phyloP scores from a whole-genome alignment of 2,888 invertebrate genomes.

The Lasioglossum malachurum region DNA sequence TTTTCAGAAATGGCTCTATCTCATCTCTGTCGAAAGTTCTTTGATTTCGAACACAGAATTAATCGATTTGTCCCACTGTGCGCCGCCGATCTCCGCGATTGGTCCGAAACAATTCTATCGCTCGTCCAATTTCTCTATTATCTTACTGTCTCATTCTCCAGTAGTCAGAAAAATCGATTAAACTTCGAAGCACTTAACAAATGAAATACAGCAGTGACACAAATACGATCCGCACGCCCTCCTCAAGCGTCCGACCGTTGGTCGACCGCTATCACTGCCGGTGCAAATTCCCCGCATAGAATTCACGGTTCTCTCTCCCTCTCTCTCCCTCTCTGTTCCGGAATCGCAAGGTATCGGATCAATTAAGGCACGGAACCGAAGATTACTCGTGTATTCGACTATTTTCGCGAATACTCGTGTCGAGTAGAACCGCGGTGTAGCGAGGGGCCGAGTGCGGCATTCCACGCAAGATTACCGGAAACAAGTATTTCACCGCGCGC shows the following conservation, averaged over 20 bases:
- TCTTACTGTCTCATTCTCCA: background rate
- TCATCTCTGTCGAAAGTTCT: no score
- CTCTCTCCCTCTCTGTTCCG: background rate
- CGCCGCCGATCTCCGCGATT: background rate
- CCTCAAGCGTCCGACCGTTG: background rate
- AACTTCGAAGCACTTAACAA: background rate
- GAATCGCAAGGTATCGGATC: slow-evolving; percentile 1
- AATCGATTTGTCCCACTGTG: no score
- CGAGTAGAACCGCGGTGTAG: slow-evolving; percentile 3
- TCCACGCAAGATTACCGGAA: slow-evolving; percentile 10
- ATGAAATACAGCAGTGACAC: background rate
- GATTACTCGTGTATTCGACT: background rate
- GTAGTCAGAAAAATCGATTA: no score
- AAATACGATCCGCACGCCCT: background rate
- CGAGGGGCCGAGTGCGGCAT: background rate
- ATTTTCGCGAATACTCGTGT: background rate
- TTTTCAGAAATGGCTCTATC: background rate
- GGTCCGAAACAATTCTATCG: background rate
- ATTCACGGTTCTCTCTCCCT: background rate
- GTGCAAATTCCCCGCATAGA: background rate
- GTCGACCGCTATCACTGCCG: background rate
- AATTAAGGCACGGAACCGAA: background rate
- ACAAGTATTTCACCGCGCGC: background rate
- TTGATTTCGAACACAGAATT: no score
- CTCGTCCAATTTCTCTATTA: background rate